Evolutionary conservation across 2,113 vertebrate species (phyloP).

Genomic region (Tauraco erythrolophus): DNA sequence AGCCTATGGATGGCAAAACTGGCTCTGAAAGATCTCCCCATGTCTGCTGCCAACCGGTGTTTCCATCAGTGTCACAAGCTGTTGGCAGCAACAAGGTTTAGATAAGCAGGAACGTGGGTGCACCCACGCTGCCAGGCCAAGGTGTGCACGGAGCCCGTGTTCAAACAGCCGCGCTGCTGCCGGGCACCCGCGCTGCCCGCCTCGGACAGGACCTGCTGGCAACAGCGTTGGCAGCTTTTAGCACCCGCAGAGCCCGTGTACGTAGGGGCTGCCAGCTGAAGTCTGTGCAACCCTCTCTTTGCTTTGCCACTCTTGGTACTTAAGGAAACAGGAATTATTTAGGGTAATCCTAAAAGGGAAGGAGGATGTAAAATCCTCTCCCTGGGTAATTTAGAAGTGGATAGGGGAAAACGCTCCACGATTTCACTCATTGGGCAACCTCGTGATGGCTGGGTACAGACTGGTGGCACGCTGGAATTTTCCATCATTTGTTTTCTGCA

Average conservation of each 20-base stretch:
- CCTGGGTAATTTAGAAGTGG: background rate
- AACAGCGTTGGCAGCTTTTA: background rate
- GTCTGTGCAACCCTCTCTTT: background rate
- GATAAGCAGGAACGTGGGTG: background rate
- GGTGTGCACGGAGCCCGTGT: accelerated
- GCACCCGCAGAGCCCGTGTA: background rate
- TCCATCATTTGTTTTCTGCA: background rate
- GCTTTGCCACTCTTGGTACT: background rate
- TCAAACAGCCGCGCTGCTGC: background rate
- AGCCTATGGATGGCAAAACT: background rate
- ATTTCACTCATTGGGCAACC: background rate
- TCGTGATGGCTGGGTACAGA: background rate
- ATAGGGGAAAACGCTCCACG: background rate
- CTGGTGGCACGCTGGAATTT: background rate
- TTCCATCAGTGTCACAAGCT: background rate
- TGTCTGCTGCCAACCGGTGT: background rate
- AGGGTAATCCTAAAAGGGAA: background rate
- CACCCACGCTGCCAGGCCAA: background rate
- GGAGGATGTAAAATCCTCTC: background rate
- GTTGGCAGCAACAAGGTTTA: background rate
- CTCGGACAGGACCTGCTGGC: background rate
- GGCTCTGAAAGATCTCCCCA: background rate
- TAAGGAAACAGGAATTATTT: background rate
- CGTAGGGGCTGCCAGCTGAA: background rate
- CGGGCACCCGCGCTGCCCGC: background rate